Conservation (phyloP, 2,113 vertebrate genomes). For the Aramus guarauna region DNA sequence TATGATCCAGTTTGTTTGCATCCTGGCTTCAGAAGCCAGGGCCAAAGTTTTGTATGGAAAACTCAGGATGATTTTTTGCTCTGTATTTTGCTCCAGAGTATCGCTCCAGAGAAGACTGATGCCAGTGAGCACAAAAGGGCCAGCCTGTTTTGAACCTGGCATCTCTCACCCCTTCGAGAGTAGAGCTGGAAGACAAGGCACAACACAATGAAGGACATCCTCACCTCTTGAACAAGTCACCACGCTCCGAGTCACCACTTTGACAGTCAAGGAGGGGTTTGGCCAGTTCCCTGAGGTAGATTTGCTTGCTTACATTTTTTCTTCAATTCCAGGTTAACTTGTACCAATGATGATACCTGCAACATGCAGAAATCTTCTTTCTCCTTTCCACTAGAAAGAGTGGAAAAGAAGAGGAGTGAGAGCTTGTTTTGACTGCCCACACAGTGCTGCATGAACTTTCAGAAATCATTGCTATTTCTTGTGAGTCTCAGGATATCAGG, state of each 20-base stretch:
- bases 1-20: accelerated
- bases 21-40: not conserved
- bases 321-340: not conserved
- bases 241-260: not conserved
- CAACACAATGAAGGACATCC: not conserved
- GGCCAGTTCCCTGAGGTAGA: not conserved
- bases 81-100: not conserved
- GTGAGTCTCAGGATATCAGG: not conserved
- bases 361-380: not conserved
- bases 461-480: not conserved
- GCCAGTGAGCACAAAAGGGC: accelerated
- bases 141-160: not conserved
- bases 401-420: not conserved
- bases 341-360: not conserved
- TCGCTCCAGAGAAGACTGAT: not conserved
- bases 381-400: not conserved
- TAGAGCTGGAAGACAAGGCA: not conserved
- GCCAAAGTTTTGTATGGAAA: not conserved
- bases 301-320: not conserved
- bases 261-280: not conserved
- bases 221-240: not conserved
- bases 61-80: not conserved
- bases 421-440: not conserved
- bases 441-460: not conserved
- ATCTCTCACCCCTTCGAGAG: not conserved